phyloP scores from a whole-genome alignment of 2,797 vertebrate species.

The Sebastes ruberrimus region DNA sequence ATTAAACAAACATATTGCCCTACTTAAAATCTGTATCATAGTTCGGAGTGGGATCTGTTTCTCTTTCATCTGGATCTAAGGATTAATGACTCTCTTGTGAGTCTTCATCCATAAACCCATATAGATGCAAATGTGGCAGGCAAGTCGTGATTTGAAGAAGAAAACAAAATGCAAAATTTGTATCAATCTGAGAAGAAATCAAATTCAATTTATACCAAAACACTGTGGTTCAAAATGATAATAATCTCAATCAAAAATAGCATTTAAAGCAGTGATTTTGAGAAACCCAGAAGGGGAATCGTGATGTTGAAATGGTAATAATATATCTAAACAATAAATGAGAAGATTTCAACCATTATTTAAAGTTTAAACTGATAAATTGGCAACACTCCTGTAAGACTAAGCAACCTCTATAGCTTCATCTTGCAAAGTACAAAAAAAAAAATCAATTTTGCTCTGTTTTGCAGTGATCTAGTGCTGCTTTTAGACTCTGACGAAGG shows the following conservation, averaged over 20 bases:
- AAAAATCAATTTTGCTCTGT: not conserved
- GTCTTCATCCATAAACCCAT: slow-evolving; percentile 23
- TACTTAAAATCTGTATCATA: slow-evolving; percentile 15
- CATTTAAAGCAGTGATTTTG: not conserved
- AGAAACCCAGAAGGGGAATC: not conserved
- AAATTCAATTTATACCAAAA: not conserved
- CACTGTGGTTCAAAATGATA: not conserved
- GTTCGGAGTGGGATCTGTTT: not conserved
- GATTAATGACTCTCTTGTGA: not conserved
- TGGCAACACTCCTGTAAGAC: not conserved
- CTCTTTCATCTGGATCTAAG: slow-evolving; percentile 8
- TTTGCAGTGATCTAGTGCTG: not conserved
- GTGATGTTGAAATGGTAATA: not conserved
- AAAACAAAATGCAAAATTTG: not conserved
- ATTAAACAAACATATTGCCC: slow-evolving; percentile 11
- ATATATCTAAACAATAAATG: not conserved
- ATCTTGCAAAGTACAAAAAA: not conserved
- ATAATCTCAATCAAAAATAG: no score
- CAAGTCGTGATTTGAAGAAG: not conserved
- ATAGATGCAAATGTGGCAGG: slow-evolving; percentile 46
- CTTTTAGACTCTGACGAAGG: not conserved
- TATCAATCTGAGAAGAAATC: not conserved
- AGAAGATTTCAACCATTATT: not conserved
- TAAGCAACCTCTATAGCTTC: not conserved
- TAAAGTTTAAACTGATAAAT: not conserved